Conservation (phyloP, 2,888 invertebrate species). For the Calliphora vomitoria region DNA sequence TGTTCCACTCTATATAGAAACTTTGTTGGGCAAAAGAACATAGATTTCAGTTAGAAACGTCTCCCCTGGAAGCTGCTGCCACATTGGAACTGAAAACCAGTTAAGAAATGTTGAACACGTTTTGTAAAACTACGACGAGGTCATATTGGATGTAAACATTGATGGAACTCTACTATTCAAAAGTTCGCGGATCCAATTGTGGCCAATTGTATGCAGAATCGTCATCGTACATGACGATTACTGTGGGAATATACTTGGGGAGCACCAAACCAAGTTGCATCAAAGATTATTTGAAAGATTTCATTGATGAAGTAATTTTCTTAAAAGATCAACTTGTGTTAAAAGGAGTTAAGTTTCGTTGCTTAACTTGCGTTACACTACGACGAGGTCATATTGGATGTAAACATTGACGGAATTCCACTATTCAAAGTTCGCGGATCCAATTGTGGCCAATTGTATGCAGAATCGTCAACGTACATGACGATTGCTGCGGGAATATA, state of each 20-base stretch:
- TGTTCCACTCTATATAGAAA: background rate
- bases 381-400: slow-evolving; percentile 29
- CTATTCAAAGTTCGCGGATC: slow-evolving; percentile 1
- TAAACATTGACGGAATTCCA: background rate
- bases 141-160: slow-evolving; percentile 26
- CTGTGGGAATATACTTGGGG: slow-evolving; percentile 21
- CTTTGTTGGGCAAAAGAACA: background rate
- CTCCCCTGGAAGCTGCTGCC: slow-evolving; percentile 8
- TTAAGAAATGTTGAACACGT: no score
- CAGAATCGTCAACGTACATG: no score
- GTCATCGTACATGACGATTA: background rate
- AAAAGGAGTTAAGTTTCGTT: slow-evolving; percentile 3
- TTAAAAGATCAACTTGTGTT: slow-evolving; percentile 9
- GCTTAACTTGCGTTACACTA: slow-evolving; percentile 16
- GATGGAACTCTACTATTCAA: slow-evolving; percentile 44
- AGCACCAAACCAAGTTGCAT: slow-evolving; percentile 10
- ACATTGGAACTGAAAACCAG: slow-evolving; percentile 11
- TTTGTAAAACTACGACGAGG: slow-evolving; percentile 41
- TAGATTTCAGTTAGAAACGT: background rate
- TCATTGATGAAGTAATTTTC: slow-evolving; percentile 13
- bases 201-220: slow-evolving; percentile 44
- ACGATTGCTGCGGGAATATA: no score
- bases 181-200: slow-evolving; percentile 40
- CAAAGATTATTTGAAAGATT: slow-evolving; percentile 42
- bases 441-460: no score